Percentiles rank a stretch among this genome's conserved stretches.
Evolutionary conservation across 2,113 vertebrate genomes (phyloP).

Genomic region (Cynopterus brachyotis): DNA sequence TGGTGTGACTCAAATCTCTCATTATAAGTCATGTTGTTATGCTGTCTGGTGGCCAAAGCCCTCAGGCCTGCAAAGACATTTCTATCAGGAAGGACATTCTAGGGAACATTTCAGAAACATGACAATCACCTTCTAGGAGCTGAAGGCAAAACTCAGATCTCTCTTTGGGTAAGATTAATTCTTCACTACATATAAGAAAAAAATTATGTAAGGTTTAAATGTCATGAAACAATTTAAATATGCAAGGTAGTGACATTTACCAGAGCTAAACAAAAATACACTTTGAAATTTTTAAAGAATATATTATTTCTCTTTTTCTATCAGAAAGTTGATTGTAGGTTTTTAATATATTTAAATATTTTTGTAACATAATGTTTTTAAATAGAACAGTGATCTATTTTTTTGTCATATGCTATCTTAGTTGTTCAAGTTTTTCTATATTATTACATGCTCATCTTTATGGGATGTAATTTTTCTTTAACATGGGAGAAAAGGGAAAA

Average conservation of each 20-base stretch:
- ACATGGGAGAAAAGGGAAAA: neutral
- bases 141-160: neutral
- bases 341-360: constrained; percentile 15
- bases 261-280: neutral
- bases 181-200: neutral
- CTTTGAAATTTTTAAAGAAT: neutral
- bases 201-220: neutral
- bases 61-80: neutral
- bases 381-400: neutral
- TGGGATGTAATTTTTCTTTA: neutral
- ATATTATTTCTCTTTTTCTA: neutral
- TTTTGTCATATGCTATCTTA: neutral
- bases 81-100: neutral
- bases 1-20: neutral
- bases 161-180: neutral
- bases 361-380: neutral
- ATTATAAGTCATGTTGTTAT: neutral
- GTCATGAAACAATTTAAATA: constrained; percentile 73
- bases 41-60: neutral
- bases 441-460: neutral
- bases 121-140: neutral
- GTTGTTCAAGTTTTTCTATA: neutral
- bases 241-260: constrained; percentile 24
- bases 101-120: neutral
- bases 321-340: neutral